These are phyloP conservation scores for Rhynchotus rufescens DNA, from an alignment of 2,797 vertebrate species.

Conservation along the genomic window DNA sequence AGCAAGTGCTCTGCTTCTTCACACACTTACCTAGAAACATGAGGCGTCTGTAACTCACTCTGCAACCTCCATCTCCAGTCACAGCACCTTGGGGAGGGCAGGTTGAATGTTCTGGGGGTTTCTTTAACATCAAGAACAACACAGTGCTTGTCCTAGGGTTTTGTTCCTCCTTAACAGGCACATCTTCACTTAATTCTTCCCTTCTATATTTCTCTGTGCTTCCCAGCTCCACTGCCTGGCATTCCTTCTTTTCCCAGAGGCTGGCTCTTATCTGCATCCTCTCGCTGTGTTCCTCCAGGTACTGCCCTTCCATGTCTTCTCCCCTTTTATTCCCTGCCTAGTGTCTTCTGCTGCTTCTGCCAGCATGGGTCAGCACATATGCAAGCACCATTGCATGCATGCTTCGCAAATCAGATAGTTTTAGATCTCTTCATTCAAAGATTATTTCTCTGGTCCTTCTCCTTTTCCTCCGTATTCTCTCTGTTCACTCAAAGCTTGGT, in stretches of 20 bases:
- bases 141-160: not conserved
- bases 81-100: slow-evolving; percentile 30
- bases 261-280: not conserved
- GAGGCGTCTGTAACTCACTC: slow-evolving; percentile 49
- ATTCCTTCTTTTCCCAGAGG: not conserved
- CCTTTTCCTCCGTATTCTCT: not conserved
- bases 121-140: slow-evolving; percentile 32
- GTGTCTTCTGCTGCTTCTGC: not conserved
- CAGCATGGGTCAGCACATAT: not conserved
- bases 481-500: not conserved
- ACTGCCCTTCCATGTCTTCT: not conserved
- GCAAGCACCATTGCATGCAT: not conserved
- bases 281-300: not conserved
- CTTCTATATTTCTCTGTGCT: not conserved
- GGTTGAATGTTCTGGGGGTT: slow-evolving; percentile 22
- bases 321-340: not conserved
- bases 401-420: not conserved
- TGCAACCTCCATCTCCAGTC: slow-evolving; percentile 40
- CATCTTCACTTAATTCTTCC: not conserved
- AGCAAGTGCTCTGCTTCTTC: not conserved
- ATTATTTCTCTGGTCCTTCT: not conserved
- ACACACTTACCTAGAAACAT: not conserved
- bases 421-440: not conserved
- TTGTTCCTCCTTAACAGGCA: slow-evolving; percentile 33
- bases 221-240: not conserved